Base-by-base conservation (phyloP, 2,888 invertebrate species). In the Dicyrtomina minuta region DNA sequence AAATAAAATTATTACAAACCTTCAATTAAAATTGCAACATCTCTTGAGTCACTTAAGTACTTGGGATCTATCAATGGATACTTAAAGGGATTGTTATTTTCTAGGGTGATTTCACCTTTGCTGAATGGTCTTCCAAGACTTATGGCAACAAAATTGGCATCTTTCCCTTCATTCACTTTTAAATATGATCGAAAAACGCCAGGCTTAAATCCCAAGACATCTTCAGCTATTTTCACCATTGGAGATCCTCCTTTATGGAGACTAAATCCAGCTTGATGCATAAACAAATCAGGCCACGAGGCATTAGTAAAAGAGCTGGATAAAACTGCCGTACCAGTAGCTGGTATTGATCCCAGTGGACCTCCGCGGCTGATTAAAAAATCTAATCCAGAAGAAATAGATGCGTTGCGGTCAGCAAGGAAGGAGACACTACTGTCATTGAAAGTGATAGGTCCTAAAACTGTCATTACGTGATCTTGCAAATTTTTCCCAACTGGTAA, bases 381-480 rank as follows among this genome's bases (percentile, higher is more conserved):
- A 12, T 66, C 65, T 13, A 53, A 12, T 2, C 39, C 55, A 1
- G 43, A n/a, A 10, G 26, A 39, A 8, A 44, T 17, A 12, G 65
- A 66, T 10, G 55, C 33, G 26, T 66, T 56, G 8, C 65, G 26
- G 26, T 66, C 65, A 13, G 65, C 55, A 8, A 66, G 20, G 44
- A 55, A 55, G n/a, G 33, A 33, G 17, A 56, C n/a, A 1, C 27
- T 24, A 8, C 33, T 41, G 27, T 44, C 22, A 44, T 66, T 66
- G 5, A 66, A 55, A 13, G 22, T 17, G 20, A 66, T 33, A 5
- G 65, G 65, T 22, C 65, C 65, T 1, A 66, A 27, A 41, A 66
- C 41, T 6, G 65, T 66, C 65, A 66, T 66, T 12, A 56, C 24
- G 24, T 66, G 65, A 20, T 66, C 65, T 20, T 66, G 55, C n/a